These are phyloP conservation scores for Phymastichus coffea DNA, from an alignment of 1,140 invertebrate species.

Conservation along the genomic window DNA sequence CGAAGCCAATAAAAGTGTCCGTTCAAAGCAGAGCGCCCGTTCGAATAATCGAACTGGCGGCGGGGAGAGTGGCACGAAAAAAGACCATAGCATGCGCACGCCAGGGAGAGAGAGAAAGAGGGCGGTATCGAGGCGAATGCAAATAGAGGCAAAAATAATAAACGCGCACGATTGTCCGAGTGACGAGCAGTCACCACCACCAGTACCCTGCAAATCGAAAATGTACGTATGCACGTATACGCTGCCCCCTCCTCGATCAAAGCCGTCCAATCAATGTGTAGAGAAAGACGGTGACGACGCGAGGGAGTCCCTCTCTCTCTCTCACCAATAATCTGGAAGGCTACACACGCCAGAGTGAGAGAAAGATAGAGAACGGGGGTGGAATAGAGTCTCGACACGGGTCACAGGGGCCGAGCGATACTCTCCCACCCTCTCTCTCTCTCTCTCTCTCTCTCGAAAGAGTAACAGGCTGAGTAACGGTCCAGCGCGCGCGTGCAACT, in stretches of 20 bases:
- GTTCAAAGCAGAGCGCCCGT: no score
- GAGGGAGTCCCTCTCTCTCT: not conserved
- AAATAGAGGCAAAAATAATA: conserved; percentile 12
- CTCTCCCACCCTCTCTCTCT: not conserved
- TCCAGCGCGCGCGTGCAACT: not conserved
- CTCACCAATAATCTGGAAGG: conserved; percentile 13
- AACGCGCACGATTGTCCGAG: not conserved
- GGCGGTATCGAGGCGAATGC: not conserved
- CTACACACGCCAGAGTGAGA: conserved; percentile 11
- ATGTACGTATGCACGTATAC: no score
- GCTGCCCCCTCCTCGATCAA: no score
- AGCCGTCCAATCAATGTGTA: conserved; percentile 7
- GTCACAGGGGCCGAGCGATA: not conserved
- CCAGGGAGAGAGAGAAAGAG: not conserved
- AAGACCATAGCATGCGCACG: conserved; percentile 8
- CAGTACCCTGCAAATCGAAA: not conserved
- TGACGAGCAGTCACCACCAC: not conserved
- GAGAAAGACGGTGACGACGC: no score
- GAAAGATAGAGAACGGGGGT: no score
- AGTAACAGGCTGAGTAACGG: no score
- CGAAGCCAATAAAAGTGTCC: no score
- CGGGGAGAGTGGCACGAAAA: conserved; percentile 31
- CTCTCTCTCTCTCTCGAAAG: no score
- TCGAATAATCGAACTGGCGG: conserved; percentile 7
- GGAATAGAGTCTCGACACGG: not conserved